Percentiles rank a stretch among this genome's conserved stretches.
Evolutionary conservation across 1,140 invertebrate species (phyloP).

Genomic region (Dendroctonus ponderosae): DNA sequence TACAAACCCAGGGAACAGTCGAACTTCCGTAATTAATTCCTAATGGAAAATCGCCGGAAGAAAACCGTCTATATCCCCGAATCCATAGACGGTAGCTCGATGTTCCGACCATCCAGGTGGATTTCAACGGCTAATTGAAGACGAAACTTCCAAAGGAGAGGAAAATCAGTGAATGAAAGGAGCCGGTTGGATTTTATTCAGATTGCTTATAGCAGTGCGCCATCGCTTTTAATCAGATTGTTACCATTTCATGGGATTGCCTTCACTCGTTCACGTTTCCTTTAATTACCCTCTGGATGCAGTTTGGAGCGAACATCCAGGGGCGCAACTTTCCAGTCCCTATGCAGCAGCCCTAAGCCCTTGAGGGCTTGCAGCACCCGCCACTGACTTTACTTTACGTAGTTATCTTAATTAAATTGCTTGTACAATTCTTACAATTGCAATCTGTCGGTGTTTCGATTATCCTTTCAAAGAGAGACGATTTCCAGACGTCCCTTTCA

Average conservation of each 20-base stretch:
- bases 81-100: no score
- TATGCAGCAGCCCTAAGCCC: no score
- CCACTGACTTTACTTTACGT: constrained; percentile 1
- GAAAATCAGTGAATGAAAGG: constrained; percentile 2
- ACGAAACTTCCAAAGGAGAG: background rate
- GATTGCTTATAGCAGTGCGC: constrained; percentile 20
- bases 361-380: background rate
- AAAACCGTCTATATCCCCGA: no score
- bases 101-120: background rate
- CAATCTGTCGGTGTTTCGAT: constrained; percentile 10
- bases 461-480: constrained; percentile 4
- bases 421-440: constrained; percentile 20
- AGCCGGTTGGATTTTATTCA: constrained; percentile 25
- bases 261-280: constrained; percentile 20
- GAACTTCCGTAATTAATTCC: no score
- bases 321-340: no score
- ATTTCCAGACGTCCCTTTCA: background rate
- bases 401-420: constrained; percentile 20
- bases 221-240: constrained; percentile 27
- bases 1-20: no score
- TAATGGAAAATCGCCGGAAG: no score
- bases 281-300: constrained; percentile 23
- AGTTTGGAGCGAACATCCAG: no score
- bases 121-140: background rate
- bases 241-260: constrained; percentile 28